These are phyloP conservation scores for Rhopalosiphum nymphaeae DNA, from an alignment of 2,888 invertebrate genomes.

Conservation along the genomic window DNA sequence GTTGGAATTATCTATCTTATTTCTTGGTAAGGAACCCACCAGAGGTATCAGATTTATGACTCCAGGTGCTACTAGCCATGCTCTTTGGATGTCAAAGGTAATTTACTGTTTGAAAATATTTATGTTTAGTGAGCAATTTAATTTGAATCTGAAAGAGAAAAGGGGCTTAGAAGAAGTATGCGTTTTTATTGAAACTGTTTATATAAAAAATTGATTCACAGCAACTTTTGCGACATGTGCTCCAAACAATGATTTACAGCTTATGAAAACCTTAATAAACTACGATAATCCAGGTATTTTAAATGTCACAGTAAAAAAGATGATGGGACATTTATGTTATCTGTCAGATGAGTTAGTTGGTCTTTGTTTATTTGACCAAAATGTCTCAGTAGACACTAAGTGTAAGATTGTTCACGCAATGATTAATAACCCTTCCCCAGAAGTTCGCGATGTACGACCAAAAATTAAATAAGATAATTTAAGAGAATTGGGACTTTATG, in stretches of 20 bases:
- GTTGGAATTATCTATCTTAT: too few relatives aligned
- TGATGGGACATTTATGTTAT: background rate
- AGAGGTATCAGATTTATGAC: slow-evolving; percentile 38
- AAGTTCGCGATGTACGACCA: background rate
- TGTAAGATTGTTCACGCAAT: slow-evolving; percentile 16
- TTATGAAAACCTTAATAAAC: background rate
- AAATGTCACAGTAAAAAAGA: background rate
- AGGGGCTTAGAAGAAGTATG: slow-evolving; percentile 50
- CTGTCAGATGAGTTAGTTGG: slow-evolving; percentile 11
- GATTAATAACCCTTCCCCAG: background rate
- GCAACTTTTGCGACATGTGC: background rate
- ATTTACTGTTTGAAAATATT: slow-evolving; percentile 66
- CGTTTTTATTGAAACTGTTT: slow-evolving; percentile 39
- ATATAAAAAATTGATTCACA: slow-evolving; percentile 28
- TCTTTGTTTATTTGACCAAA: slow-evolving; percentile 37
- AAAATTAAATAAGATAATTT: background rate
- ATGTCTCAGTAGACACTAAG: slow-evolving; percentile 6
- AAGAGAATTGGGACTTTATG: background rate
- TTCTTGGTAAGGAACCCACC: too few relatives aligned
- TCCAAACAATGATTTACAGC: background rate
- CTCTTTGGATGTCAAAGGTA: slow-evolving; percentile 65
- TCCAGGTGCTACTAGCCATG: slow-evolving; percentile 61
- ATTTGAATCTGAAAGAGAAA: slow-evolving; percentile 39
- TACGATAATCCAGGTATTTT: background rate
- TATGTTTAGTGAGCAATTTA: slow-evolving; percentile 65